phyloP scores from a whole-genome alignment of 2,888 invertebrate species.

The Drosophila fungiperda region DNA sequence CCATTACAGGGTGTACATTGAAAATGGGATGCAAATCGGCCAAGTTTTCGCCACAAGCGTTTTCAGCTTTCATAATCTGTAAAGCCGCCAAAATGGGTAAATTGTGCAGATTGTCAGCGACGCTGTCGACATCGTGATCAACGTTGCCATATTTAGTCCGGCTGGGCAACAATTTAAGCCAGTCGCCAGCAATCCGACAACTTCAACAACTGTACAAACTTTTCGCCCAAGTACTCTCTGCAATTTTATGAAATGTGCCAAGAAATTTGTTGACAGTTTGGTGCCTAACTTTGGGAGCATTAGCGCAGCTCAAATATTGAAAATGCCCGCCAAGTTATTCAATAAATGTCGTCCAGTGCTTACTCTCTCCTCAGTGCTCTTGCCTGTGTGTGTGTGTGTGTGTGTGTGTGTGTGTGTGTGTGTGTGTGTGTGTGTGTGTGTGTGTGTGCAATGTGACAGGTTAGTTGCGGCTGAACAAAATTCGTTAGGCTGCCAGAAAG shows the following conservation, averaged over 20 bases:
- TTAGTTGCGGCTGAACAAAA: conserved; percentile 36
- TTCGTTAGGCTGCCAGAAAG: conserved; percentile 47
- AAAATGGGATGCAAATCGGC: conserved; percentile 19
- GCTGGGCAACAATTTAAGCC: conserved; percentile 56
- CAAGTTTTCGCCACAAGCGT: conserved; percentile 15
- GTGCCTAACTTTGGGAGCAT: conserved; percentile 65
- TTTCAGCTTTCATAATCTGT: conserved; percentile 58
- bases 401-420: conserved; percentile 18
- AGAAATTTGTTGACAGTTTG: conserved; percentile 74
- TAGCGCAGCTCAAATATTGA: conserved; percentile 75
- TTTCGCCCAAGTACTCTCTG: conserved; percentile 47
- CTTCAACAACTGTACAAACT: conserved; percentile 58
- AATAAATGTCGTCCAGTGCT: conserved; percentile 67
- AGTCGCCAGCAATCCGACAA: conserved; percentile 63
- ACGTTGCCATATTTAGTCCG: conserved; percentile 24
- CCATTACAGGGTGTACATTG: background rate
- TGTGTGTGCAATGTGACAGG: conserved; percentile 58
- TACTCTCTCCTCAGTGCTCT: background rate
- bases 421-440: conserved; percentile 12
- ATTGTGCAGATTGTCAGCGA: conserved; percentile 71
- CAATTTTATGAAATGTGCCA: conserved; percentile 50
- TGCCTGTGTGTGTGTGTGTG: conserved; percentile 31
- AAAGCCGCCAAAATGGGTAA: conserved; percentile 67
- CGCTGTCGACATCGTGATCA: conserved; percentile 49
- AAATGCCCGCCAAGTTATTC: conserved; percentile 73